Base-by-base conservation (phyloP, 1,140 invertebrate genomes). In the Plectus sambesii region DNA sequence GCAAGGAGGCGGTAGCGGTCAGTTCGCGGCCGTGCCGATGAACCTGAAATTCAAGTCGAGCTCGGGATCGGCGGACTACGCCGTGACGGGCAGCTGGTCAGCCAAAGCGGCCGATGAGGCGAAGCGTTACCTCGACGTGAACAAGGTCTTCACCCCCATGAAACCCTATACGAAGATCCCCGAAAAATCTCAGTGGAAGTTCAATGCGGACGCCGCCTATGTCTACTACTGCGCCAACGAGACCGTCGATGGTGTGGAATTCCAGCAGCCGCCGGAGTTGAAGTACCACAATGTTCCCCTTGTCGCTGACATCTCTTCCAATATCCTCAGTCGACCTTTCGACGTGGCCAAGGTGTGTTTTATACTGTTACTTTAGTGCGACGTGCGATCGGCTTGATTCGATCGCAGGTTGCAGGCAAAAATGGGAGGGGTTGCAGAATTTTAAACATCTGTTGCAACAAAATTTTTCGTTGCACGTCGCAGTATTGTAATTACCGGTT, bases 141-240 rank as follows among this genome's bases (percentile, higher is more conserved):
- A 89, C 65, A 60, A 81, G n/a, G 87, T 53, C 73, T 76, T 63
- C 29, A 19, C 47, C 9, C 38, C 45, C 2, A 35, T 15, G 5
- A 60, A 66, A 17, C 58, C 61, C 12, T 62, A 51, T 61, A 17
- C 59, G 69, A 70, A 49, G 20, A 71, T 77, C 38, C 71, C 73
- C 20, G 61, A 71, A 25, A 36, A 53, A 5, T 53, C 57, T 27
- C 53, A 59, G 29, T 94, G 87, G 88, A 85, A 83, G n/a, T 70
- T 89, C 2, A 79, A 83, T 69, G 78, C 83, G 0, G 81, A 93
- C 56, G 89, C 92, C n/a, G 88, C 87, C 0, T 98, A 96, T 69
- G 79, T 97, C 5, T 94, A 93, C 68, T 94, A 93, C 67, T 97
- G 92, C 72, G 82, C 81, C 54, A 98, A 97, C 69, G 93, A 98